Evolutionary conservation across 2,797 vertebrate species (phyloP), one percentile per base, ranked within the genome.

Genomic region (Sandelia bainsii): DNA sequence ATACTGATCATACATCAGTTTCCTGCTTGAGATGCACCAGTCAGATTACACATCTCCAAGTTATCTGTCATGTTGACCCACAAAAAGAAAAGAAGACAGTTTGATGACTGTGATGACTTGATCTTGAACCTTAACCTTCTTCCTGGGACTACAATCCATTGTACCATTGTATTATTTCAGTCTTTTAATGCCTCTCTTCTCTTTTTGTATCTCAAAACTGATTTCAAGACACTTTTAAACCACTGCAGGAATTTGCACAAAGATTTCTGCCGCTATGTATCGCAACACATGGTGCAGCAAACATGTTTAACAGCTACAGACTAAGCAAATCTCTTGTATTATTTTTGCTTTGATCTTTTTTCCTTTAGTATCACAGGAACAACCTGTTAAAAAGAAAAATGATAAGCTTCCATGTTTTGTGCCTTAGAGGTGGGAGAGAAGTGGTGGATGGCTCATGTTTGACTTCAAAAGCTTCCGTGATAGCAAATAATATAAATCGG

Each of bases 341-440:
- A 29, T 46, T 66, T n/a, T 50, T 22, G 25, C 64, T 78, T 73
- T 76, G 56, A 77, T 69, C 48, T 51, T 25, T 54, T 29, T 64
- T 58, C 23, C 14, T 54, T 52, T 68, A 64, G 57, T 23, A 72
- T 63, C 54, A 14, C 46, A 57, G 32, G 4, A 68, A 62, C 13
- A 44, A 50, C 11, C 60, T 63, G 16, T 75, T 56, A 34, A 71
- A 45, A 2, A 45, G 53, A 50, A 58, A 49, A 54, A 42, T 27
- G 34, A 7, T 37, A 62, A 51, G 46, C 29, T 4, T 45, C 37
- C 62, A 40, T 60, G 29, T 61, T 68, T 54, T 61, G 52, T 62
- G 39, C 29, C 60, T 77, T 1, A 0, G 32, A 79, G 54, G 63
- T 45, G 44, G 40, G 64, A 69, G 22, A 50, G 40, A 62, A 66